Percentiles rank a stretch among this genome's conserved stretches.
Conservation (phyloP, 2,888 invertebrate species). For the Troides helena region DNA sequence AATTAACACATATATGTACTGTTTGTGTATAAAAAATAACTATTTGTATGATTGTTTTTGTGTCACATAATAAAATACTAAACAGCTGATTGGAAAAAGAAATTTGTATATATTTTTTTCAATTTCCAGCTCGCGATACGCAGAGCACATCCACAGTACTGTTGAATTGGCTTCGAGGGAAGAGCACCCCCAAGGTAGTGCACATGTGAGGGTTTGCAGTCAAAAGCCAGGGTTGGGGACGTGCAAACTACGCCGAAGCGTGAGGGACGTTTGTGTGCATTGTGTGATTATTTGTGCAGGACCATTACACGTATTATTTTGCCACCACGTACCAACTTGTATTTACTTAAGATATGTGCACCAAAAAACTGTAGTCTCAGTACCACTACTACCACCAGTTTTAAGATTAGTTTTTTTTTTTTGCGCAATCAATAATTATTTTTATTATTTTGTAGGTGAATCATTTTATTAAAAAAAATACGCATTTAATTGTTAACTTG, state of each 20-base stretch:
- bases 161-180: constrained; percentile 90
- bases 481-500: not conserved
- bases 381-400: not conserved
- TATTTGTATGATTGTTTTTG: too few relatives aligned
- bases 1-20: too few relatives aligned
- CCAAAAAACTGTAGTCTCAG: constrained; percentile 1
- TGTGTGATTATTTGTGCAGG: not conserved
- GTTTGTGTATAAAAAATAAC: too few relatives aligned
- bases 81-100: too few relatives aligned
- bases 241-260: not conserved
- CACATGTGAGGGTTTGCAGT: constrained; percentile 60
- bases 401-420: not conserved
- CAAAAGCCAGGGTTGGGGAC: not conserved
- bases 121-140: constrained; percentile 85
- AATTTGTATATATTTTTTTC: constrained; percentile 30
- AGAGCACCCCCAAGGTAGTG: constrained; percentile 84
- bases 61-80: too few relatives aligned
- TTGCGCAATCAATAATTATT: not conserved
- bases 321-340: constrained; percentile 10
- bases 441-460: too few relatives aligned
- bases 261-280: not conserved
- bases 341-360: constrained; percentile 16
- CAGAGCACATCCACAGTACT: constrained; percentile 90
- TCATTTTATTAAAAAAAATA: too few relatives aligned
- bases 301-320: constrained; percentile 15